These are phyloP conservation scores for Anarhynchus alexandrinus DNA, from an alignment of 2,113 vertebrate species.

Conservation along the genomic window DNA sequence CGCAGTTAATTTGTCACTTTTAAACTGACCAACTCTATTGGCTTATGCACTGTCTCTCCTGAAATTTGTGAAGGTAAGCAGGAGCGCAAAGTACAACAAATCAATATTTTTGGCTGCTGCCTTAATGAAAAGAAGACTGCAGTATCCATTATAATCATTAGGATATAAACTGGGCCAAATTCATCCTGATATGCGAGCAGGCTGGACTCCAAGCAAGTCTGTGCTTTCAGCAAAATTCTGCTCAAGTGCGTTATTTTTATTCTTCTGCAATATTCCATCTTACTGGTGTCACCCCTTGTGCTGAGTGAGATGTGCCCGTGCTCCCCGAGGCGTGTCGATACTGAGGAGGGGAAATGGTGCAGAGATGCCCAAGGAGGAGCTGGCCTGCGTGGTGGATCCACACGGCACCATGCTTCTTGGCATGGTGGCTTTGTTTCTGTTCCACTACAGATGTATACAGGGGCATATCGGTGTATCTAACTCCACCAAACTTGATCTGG, in stretches of 20 bases:
- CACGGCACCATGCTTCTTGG: fast-evolving
- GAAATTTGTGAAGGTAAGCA: constrained; percentile 61
- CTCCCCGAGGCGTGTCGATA: background rate
- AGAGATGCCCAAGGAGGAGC: background rate
- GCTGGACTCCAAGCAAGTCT: background rate
- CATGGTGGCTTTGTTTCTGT: background rate
- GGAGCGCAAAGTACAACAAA: constrained; percentile 24
- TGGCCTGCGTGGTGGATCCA: background rate
- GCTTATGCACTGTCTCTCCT: background rate
- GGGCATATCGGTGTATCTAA: background rate
- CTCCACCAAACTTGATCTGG: background rate
- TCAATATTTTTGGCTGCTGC: constrained; percentile 53
- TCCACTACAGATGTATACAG: fast-evolving
- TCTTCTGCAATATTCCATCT: background rate
- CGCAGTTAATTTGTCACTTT: constrained; percentile 46
- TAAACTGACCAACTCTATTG: constrained; percentile 44
- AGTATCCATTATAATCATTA: constrained; percentile 53
- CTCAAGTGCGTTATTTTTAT: background rate
- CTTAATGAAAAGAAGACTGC: constrained; percentile 52
- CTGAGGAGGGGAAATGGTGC: background rate
- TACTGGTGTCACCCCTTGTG: background rate
- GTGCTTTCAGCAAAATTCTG: constrained; percentile 8
- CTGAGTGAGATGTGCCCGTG: background rate
- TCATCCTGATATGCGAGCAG: background rate
- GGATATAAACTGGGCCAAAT: constrained; percentile 27